Evolutionary conservation across 2,113 vertebrate genomes (phyloP), one percentile per base, ranked within the genome.

Genomic region (Hydrochoerus hydrochaeris): DNA sequence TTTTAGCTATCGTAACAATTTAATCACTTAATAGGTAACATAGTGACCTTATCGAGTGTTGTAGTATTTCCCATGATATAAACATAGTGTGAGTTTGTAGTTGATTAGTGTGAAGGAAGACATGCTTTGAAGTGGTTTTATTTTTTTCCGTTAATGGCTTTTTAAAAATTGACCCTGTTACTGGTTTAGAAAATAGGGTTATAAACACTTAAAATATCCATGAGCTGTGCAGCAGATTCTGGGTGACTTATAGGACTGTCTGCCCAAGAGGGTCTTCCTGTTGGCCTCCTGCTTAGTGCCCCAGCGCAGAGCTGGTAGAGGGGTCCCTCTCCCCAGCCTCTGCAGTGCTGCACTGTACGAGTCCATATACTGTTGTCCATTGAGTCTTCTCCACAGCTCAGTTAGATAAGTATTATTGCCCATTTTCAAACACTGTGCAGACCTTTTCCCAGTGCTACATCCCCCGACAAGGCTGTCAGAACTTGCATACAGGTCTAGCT

Each of bases 91-190:
- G 65, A 54, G 7, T 91, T 93, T 92, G 63, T 93, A 67, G 4
- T 78, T 95, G 90, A 78, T 88, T 88, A 75, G 6, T 22, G 35
- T 91, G 35, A 81, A 49, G 38, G n/a, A 60, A 69, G 94, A 90
- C 85, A 85, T 71, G 30, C 14, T 73, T 87, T 80, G 54, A 95
- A 96, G 87, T 92, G 54, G 30, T 26, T 87, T 82, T 81, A 30
- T 75, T 81, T 93, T 93, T 60, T 73, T 57, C 49, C 8, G 7
- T 94, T 20, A 0, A 22, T 73, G 17, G 71, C 11, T 58, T 95
- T 85, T 88, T 19, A 54, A 69, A 82, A 95, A 93, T 26, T 75
- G 84, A 9, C 65, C 13, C 52, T 91, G 7, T 91, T 63, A 78
- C 20, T 92, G 3, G 7, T 78, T 95, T 88, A 80, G 69, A 63